These are phyloP conservation scores for Pseudoips prasinana DNA, from an alignment of 2,888 invertebrate genomes.

Conservation along the genomic window DNA sequence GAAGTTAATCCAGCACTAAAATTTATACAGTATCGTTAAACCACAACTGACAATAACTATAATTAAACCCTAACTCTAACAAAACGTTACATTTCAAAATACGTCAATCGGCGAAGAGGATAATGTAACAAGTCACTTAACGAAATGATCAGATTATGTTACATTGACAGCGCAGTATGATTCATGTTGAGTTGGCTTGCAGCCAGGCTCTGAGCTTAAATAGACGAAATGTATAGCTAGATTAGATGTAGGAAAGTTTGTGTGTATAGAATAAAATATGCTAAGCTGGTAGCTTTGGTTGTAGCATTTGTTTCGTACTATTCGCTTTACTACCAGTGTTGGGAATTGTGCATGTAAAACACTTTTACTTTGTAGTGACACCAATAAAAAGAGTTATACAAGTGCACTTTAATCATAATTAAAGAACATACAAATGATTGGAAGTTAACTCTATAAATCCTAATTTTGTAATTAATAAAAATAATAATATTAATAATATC, in stretches of 20 bases:
- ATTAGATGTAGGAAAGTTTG: conserved; percentile 22
- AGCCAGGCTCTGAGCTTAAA: conserved; percentile 44
- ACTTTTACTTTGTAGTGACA: no score
- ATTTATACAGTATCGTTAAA: no score
- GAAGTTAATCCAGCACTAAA: no score
- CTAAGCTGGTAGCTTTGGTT: neutral
- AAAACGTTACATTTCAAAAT: conserved; percentile 29
- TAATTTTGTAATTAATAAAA: no score
- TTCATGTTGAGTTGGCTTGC: conserved; percentile 48
- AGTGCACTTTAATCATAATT: no score
- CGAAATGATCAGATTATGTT: conserved; percentile 50
- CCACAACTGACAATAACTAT: neutral
- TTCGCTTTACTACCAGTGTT: no score
- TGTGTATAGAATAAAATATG: conserved; percentile 1
- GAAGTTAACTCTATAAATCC: no score
- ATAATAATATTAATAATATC: no score
- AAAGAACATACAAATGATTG: no score
- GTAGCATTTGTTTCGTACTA: no score
- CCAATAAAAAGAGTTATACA: no score
- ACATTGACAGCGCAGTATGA: conserved; percentile 56
- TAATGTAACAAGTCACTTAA: conserved; percentile 53
- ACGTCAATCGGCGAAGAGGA: conserved; percentile 28
- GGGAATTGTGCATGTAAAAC: no score
- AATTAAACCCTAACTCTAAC: neutral
- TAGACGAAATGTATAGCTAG: conserved; percentile 24